Conservation (phyloP, 2,113 vertebrate genomes). For the Hippoglossus stenolepis region DNA sequence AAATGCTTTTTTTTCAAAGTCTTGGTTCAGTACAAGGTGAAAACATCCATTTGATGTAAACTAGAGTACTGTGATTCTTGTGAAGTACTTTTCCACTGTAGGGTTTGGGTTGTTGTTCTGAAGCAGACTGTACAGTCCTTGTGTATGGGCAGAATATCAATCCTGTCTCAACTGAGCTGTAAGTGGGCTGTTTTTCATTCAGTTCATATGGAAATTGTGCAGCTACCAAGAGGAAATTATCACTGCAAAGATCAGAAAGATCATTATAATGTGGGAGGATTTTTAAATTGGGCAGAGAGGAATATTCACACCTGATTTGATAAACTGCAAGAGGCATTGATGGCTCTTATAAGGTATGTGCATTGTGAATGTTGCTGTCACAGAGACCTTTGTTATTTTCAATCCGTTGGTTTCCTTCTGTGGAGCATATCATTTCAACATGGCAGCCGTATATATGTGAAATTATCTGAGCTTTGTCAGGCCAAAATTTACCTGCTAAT, state of each 20-base stretch:
- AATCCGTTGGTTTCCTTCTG: conserved; percentile 28
- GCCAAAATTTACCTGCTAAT: too few relatives aligned
- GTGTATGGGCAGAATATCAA: conserved; percentile 43
- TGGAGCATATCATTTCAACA: background rate
- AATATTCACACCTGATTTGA: conserved; percentile 34
- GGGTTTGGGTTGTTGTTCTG: conserved; percentile 21
- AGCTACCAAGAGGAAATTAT: conserved; percentile 21
- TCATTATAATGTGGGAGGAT: conserved; percentile 36
- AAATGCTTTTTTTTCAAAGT: conserved; percentile 25
- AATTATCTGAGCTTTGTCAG: too few relatives aligned
- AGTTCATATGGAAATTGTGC: conserved; percentile 47
- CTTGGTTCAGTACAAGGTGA: conserved; percentile 31
- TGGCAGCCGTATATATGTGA: background rate
- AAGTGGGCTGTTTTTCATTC: conserved; percentile 44
- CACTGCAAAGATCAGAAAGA: conserved; percentile 35
- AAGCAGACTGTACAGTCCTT: conserved; percentile 25
- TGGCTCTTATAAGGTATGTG: conserved; percentile 19
- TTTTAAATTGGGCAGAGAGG: conserved; percentile 39
- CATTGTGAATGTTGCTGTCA: conserved; percentile 24
- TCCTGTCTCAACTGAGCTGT: conserved; percentile 30
- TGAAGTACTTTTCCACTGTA: conserved; percentile 42
- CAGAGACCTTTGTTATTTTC: conserved; percentile 25
- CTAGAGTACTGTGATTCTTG: conserved; percentile 36
- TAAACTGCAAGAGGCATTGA: conserved; percentile 17
- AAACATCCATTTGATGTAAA: conserved; percentile 45